These are phyloP conservation scores for Illadopsis cleaveri DNA, from an alignment of 2,113 vertebrate species.

Conservation along the genomic window DNA sequence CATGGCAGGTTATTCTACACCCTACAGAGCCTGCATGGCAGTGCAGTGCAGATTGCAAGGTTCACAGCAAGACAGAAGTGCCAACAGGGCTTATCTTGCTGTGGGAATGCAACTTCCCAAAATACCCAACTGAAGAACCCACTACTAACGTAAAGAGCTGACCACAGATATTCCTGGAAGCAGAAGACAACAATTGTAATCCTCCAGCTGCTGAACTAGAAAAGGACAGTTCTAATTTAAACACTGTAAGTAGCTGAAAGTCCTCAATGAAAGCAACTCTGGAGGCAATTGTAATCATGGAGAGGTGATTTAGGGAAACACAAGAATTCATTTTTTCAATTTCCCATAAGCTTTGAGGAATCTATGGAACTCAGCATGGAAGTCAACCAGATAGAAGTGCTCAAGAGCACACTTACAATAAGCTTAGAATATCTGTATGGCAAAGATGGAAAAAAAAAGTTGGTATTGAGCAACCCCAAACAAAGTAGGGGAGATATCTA, in stretches of 20 bases:
- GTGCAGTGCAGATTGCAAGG: not conserved
- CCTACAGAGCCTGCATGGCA: not conserved
- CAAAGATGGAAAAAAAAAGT: not conserved
- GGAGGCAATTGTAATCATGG: fast-evolving
- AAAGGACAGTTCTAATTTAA: not conserved
- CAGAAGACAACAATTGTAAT: not conserved
- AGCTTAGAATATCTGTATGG: not conserved
- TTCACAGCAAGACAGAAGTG: not conserved
- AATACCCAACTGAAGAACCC: constrained; percentile 18
- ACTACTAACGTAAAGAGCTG: not conserved
- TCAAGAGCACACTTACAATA: not conserved
- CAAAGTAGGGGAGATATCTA: not conserved
- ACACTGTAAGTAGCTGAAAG: not conserved
- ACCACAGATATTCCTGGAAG: constrained; percentile 47
- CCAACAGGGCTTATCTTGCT: not conserved
- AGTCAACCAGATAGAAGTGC: not conserved
- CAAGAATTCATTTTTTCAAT: not conserved
- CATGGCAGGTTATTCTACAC: not conserved
- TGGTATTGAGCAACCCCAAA: not conserved
- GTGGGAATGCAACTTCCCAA: not conserved
- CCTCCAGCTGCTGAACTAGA: constrained; percentile 8
- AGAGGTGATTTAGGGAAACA: not conserved
- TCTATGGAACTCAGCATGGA: not conserved
- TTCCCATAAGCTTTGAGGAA: not conserved
- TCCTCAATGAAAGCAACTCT: not conserved